phyloP scores from a whole-genome alignment of 2,888 invertebrate genomes.

The Tiliacea citrago region DNA sequence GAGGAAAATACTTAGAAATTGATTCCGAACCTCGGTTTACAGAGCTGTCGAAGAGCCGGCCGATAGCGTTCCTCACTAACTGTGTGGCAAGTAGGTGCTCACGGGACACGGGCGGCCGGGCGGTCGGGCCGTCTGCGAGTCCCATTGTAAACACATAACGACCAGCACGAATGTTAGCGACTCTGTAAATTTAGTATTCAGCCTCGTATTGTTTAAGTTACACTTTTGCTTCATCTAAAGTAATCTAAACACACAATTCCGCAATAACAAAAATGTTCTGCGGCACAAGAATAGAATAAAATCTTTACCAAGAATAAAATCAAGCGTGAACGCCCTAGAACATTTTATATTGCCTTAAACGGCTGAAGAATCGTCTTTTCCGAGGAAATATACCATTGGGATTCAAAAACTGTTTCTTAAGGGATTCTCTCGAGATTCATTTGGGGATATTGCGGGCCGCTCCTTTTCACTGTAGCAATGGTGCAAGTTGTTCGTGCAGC shows the following conservation, averaged over 20 bases:
- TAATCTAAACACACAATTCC: constrained; percentile 20
- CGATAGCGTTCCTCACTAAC: constrained; percentile 75
- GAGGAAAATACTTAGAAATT: constrained; percentile 78
- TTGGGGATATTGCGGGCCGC: constrained; percentile 79
- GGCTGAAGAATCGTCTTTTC: constrained; percentile 73
- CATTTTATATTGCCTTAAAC: constrained; percentile 78
- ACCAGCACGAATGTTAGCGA: constrained; percentile 54
- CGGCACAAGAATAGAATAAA: constrained; percentile 30
- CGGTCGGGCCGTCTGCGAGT: constrained; percentile 47
- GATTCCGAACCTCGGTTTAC: constrained; percentile 80
- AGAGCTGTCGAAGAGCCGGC: constrained; percentile 82
- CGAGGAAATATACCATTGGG: constrained; percentile 76
- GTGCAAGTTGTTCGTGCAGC: constrained; percentile 65
- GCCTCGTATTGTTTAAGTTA: constrained; percentile 37
- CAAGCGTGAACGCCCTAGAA: constrained; percentile 69
- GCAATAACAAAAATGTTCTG: constrained; percentile 46
- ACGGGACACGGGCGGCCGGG: constrained; percentile 50
- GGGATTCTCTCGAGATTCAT: constrained; percentile 79
- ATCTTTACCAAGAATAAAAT: constrained; percentile 56
- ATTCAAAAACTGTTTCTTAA: constrained; percentile 80
- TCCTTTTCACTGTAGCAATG: constrained; percentile 77
- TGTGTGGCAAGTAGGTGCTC: constrained; percentile 74
- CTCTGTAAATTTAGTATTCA: constrained; percentile 57
- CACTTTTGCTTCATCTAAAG: constrained; percentile 25
- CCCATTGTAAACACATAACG: constrained; percentile 59